A percentile compares a stretch with the other conserved stretches of the same genome.
Evolutionary conservation across 1,140 invertebrate species (phyloP).

Genomic region (Drosophila virilis): DNA sequence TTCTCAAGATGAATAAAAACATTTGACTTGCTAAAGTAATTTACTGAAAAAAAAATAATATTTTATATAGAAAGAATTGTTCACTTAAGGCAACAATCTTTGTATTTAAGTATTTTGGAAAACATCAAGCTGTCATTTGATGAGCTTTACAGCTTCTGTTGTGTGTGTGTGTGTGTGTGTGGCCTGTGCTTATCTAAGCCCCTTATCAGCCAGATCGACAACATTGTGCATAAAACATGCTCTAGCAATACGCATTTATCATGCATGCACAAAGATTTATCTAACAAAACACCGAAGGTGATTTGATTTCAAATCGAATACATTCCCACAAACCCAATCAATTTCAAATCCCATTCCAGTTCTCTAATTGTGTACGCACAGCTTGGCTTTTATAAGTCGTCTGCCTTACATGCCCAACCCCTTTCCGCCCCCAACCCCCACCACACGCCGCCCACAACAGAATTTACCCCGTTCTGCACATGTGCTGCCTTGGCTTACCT

Average conservation of each 20-base stretch:
- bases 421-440: no score
- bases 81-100: no score
- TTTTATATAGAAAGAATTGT: no score
- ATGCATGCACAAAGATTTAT: constrained; percentile 21
- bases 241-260: constrained; percentile 4
- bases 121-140: no score
- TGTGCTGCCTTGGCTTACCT: constrained; percentile 52
- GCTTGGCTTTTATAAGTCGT: constrained; percentile 38
- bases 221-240: constrained; percentile 2
- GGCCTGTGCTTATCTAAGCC: constrained; percentile 3
- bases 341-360: constrained; percentile 2
- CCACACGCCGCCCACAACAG: neutral
- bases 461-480: constrained; percentile 37
- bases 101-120: no score
- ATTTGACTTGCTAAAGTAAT: no score
- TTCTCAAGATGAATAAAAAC: no score
- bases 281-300: constrained; percentile 22
- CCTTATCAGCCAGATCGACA: constrained; percentile 6
- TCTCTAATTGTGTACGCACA: constrained; percentile 32
- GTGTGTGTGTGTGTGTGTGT: constrained; percentile 8
- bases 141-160: neutral
- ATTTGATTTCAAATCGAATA: constrained; percentile 44
- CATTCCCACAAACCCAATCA: constrained; percentile 38
- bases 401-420: constrained; percentile 17
- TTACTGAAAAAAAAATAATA: no score